Percentiles rank a stretch among this genome's conserved stretches.
Evolutionary conservation across 2,888 invertebrate species (phyloP).

Genomic region (Endomychus coccineus): DNA sequence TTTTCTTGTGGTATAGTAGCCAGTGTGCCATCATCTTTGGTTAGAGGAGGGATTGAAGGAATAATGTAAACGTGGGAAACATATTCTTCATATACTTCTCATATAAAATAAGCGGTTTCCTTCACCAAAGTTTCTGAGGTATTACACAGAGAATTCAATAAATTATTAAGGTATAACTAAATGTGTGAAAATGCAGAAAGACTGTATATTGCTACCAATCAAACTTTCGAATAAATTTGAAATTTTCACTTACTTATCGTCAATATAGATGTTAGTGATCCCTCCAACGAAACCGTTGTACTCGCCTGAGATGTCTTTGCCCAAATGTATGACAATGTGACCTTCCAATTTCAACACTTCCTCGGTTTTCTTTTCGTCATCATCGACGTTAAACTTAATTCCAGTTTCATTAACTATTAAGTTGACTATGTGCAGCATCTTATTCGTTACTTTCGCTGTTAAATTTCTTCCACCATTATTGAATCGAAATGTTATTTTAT

Average conservation of each 20-base stretch:
- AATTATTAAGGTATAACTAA: too few relatives aligned
- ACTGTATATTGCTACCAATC: too few relatives aligned
- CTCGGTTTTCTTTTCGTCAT: slow-evolving; percentile 8
- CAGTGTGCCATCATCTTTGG: too few relatives aligned
- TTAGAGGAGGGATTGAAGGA: too few relatives aligned
- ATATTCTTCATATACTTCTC: too few relatives aligned
- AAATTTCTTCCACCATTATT: slow-evolving; percentile 7
- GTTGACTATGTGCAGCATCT: slow-evolving; percentile 20
- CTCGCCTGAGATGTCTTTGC: slow-evolving; percentile 13
- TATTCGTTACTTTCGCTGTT: slow-evolving; percentile 7
- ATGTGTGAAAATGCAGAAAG: too few relatives aligned
- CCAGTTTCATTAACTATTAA: slow-evolving; percentile 8
- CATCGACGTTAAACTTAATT: slow-evolving; percentile 13
- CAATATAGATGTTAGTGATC: slow-evolving; percentile 75
- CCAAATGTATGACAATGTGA: slow-evolving; percentile 10
- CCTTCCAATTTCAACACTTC: slow-evolving; percentile 6
- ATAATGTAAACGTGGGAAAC: too few relatives aligned
- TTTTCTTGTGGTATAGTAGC: too few relatives aligned
- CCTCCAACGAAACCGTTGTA: slow-evolving; percentile 57
- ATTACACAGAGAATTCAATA: too few relatives aligned
- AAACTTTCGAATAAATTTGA: too few relatives aligned
- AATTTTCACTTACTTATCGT: slow-evolving; percentile 57
- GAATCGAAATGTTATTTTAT: slow-evolving; percentile 4
- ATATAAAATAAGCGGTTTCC: too few relatives aligned
- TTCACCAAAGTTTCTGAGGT: too few relatives aligned